Evolutionary conservation across 2,888 invertebrate genomes (phyloP).

Genomic region (Diaphora mendica): DNA sequence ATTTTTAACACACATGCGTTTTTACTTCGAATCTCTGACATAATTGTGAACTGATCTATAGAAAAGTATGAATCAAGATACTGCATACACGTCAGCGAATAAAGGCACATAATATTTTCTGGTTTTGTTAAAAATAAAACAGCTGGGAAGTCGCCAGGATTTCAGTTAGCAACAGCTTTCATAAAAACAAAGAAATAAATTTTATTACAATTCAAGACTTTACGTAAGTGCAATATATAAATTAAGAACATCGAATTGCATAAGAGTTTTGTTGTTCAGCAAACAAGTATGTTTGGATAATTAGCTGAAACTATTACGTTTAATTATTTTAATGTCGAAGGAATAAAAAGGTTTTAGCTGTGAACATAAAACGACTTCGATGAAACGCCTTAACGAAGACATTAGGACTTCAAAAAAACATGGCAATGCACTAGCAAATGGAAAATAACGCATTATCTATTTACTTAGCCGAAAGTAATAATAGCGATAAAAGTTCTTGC

Average conservation of each 20-base stretch:
- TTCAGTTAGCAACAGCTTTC: slow-evolving; percentile 61
- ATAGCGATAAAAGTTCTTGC: slow-evolving; percentile 24
- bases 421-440: slow-evolving; percentile 26
- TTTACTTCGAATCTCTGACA: neutral
- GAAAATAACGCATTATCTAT: slow-evolving; percentile 32
- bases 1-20: neutral
- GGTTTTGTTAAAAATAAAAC: slow-evolving; percentile 59
- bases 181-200: slow-evolving; percentile 58
- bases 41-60: neutral
- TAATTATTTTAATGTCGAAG: slow-evolving; percentile 22
- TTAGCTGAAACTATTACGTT: slow-evolving; percentile 12
- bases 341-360: slow-evolving; percentile 27
- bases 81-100: neutral
- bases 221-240: slow-evolving; percentile 37
- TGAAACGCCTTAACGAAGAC: slow-evolving; percentile 15
- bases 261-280: slow-evolving; percentile 16
- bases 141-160: slow-evolving; percentile 66
- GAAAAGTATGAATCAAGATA: neutral
- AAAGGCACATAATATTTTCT: slow-evolving; percentile 41
- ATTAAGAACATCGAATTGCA: slow-evolving; percentile 32
- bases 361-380: slow-evolving; percentile 22
- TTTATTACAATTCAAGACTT: slow-evolving; percentile 32
- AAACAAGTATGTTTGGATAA: neutral
- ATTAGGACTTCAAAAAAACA: slow-evolving; percentile 30
- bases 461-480: slow-evolving; percentile 61